Conservation (phyloP, 2,113 vertebrate genomes). For the Pyxicephalus adspersus region DNA sequence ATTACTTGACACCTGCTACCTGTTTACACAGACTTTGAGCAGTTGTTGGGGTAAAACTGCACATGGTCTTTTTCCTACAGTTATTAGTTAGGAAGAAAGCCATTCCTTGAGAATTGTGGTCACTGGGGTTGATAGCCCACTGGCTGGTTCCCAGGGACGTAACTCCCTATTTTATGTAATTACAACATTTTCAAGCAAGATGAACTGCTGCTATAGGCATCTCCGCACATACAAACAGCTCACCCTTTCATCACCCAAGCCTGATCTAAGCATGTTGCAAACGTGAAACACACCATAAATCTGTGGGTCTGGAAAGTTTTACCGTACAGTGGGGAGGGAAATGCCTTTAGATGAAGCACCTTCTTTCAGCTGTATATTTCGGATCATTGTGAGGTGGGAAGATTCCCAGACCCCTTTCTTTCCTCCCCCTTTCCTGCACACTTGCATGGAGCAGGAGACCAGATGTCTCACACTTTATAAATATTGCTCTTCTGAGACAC, state of each 20-base stretch:
- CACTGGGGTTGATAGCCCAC: background rate
- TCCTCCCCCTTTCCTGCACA: background rate
- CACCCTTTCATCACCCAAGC: constrained; percentile 64
- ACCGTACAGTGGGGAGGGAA: constrained; percentile 49
- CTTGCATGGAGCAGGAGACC: constrained; percentile 57
- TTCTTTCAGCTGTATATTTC: constrained; percentile 32
- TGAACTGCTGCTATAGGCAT: constrained; percentile 28
- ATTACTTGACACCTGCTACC: background rate
- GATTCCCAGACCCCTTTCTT: constrained; percentile 42
- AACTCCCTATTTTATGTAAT: background rate
- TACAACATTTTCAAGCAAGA: background rate
- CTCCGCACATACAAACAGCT: constrained; percentile 57
- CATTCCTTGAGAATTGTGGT: background rate
- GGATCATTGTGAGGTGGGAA: constrained; percentile 52
- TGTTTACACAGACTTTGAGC: background rate
- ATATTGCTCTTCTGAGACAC: constrained; percentile 59
- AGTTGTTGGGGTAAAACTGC: background rate
- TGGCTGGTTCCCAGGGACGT: background rate
- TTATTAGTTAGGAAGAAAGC: background rate
- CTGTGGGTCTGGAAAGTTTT: constrained; percentile 61
- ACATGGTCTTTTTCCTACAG: background rate
- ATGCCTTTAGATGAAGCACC: background rate
- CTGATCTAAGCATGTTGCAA: constrained; percentile 63
- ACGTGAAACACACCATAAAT: constrained; percentile 63
- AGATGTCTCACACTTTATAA: constrained; percentile 63